Conservation (phyloP, 1,140 invertebrate genomes). For the Phymastichus coffea region DNA sequence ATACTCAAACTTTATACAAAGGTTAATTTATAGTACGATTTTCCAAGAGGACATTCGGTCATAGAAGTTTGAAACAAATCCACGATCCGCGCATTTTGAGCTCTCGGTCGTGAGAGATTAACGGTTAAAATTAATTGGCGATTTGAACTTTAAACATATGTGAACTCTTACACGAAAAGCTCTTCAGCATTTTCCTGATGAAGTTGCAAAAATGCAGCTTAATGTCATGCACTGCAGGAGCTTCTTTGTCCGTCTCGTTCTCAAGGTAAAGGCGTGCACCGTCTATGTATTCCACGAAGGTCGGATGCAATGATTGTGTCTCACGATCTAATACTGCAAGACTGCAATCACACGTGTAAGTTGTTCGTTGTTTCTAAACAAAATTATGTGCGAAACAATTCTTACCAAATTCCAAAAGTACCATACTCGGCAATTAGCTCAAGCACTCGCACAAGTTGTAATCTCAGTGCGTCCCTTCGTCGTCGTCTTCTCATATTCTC, state of each 20-base stretch:
- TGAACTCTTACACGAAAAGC: constrained; percentile 85
- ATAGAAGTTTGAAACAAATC: too few relatives aligned
- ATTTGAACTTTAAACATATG: too few relatives aligned
- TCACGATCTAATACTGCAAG: constrained; percentile 81
- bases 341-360: constrained; percentile 53
- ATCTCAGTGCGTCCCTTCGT: constrained; percentile 86
- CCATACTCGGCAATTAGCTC: constrained; percentile 90
- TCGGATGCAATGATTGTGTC: constrained; percentile 78
- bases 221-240: constrained; percentile 75
- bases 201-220: constrained; percentile 94
- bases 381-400: background rate
- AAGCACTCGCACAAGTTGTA: constrained; percentile 87
- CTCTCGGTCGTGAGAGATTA: too few relatives aligned
- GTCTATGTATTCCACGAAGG: constrained; percentile 93
- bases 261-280: constrained; percentile 89
- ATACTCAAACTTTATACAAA: too few relatives aligned
- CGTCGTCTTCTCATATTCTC: constrained; percentile 91
- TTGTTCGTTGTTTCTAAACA: too few relatives aligned
- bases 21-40: too few relatives aligned
- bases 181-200: constrained; percentile 89
- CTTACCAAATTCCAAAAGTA: constrained; percentile 85
- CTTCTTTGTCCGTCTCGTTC: constrained; percentile 87
- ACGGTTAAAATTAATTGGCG: too few relatives aligned
- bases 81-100: too few relatives aligned
- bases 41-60: too few relatives aligned